Base-by-base conservation (phyloP, 2,888 invertebrate species). In the Reticulitermes lucifugus region DNA sequence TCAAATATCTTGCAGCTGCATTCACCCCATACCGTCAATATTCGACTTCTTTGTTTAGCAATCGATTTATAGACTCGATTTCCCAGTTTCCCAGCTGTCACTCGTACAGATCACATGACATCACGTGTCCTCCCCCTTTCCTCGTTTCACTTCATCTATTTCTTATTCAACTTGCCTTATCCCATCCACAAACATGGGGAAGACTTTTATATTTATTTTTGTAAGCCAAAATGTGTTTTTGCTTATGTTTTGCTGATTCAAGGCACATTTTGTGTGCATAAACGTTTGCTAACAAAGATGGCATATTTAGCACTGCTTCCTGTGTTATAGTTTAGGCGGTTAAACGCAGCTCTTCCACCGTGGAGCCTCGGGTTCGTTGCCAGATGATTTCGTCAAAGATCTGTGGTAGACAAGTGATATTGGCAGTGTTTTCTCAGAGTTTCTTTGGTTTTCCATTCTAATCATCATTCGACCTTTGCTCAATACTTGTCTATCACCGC, bases 41-140 rank as follows among this genome's bases (percentile, higher is more conserved):
- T 21, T 35, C 73, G 14, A 14, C 21, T 73, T 73, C 73, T 41
- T 73, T 73, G 41, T 73, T 29, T 73, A 41, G 41, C 73, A 73
- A 73, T 73, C 73, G 73, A 73, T 73, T 73, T 73, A 73, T 29
- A 73, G 41, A 73, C 35, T 73, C 73, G 73, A 73, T 41, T 29
- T 73, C 41, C 35, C 41, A 21, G 73, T 73, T 71, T 22, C 73
- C 35, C 35, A 73, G 73, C 73, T 73, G 73, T 73, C 73, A 73
- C 73, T 41, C 73, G 35, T 73, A 21, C 35, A 22, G 73, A 73
- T 73, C 73, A 73, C 73, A 41, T 73, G 73, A 73, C 18, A 41
- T 73, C 73, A 25, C n/a, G 21, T n/a, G 60, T 1, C 60, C 14
- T 35, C 35, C 35, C 35, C 35, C 35, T 60, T 60, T 60, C 21